These are phyloP conservation scores for Microplitis demolitor DNA, from an alignment of 1,140 invertebrate genomes.

Conservation along the genomic window DNA sequence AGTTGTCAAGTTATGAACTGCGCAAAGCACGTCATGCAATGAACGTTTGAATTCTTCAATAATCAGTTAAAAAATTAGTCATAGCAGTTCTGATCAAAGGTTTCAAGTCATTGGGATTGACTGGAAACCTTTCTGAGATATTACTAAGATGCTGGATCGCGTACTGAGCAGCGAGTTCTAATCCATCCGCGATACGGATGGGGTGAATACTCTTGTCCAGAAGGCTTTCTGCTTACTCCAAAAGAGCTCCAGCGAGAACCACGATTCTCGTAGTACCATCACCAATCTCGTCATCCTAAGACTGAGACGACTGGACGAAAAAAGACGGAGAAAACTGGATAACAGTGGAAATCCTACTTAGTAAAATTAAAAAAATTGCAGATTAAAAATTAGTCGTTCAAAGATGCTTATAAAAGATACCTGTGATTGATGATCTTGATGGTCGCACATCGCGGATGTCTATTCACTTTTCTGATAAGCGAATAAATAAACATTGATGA, in stretches of 20 bases:
- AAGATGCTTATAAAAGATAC: no score
- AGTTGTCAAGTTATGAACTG: constrained; percentile 90
- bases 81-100: constrained; percentile 93
- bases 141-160: constrained; percentile 86
- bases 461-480: no score
- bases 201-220: constrained; percentile 98
- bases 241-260: constrained; percentile 85
- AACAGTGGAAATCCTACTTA: no score
- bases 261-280: constrained; percentile 99
- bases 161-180: constrained; percentile 93
- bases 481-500: no score
- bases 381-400: no score
- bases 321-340: no score
- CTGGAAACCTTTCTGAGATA: constrained; percentile 89
- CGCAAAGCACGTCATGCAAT: constrained; percentile 97
- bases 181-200: constrained; percentile 98
- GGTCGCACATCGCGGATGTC: no score
- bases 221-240: constrained; percentile 93
- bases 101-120: constrained; percentile 82
- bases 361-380: no score
- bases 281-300: constrained; percentile 99
- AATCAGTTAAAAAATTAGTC: constrained; percentile 82
- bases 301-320: constrained; percentile 98
- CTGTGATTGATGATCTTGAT: no score
- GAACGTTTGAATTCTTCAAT: constrained; percentile 97